Base-by-base conservation (phyloP, 2,113 vertebrate genomes). In the Archocentrus centrarchus region DNA sequence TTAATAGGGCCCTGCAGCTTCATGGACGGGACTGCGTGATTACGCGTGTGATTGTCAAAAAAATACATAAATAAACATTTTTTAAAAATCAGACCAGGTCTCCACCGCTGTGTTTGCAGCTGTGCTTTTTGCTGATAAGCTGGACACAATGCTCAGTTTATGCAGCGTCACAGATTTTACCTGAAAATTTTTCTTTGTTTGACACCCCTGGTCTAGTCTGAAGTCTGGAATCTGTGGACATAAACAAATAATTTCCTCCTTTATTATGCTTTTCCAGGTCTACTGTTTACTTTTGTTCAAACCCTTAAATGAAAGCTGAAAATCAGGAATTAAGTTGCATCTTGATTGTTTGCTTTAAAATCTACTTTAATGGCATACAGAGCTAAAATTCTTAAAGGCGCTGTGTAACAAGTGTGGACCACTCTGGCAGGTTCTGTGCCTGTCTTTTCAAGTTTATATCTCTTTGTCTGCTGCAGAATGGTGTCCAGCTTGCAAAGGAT, bases 401-500 rank as follows among this genome's bases (percentile, higher is more conserved):
- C 17, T 53, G 17, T 11, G 13, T 11, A 4, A 13, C 24, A 44
- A 44, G 11, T 44, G 11, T 13, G 41, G 17, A 53, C 50, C 50
- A 7, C 53, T 30, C n/a, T 13, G 53, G 3, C 6, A 18, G 20
- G 27, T 47, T 55, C 3, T 37, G 2, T 35, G 20, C 20, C 17
- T 18, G 11, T 30, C 5, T 44, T 77, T 32, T 41, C 5, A 50
- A 22, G 44, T 60, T n/a, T 59, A 62, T 66, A 18, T 73, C 9
- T 41, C 18, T 59, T 75, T 80, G 7, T 70, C 53, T 17, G 44
- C 59, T 90, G 20, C 80, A 99, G 98, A 94, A 93, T 95, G 4
- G 95, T 96, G 77, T 95, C 95, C 20, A 94, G 97, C 87, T 95
- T 99, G 61, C 98, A 99, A 93, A 94, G 95, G 92, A 98, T 99